phyloP scores from a whole-genome alignment of 1,140 invertebrate species.

The Marisa cornuarietis region DNA sequence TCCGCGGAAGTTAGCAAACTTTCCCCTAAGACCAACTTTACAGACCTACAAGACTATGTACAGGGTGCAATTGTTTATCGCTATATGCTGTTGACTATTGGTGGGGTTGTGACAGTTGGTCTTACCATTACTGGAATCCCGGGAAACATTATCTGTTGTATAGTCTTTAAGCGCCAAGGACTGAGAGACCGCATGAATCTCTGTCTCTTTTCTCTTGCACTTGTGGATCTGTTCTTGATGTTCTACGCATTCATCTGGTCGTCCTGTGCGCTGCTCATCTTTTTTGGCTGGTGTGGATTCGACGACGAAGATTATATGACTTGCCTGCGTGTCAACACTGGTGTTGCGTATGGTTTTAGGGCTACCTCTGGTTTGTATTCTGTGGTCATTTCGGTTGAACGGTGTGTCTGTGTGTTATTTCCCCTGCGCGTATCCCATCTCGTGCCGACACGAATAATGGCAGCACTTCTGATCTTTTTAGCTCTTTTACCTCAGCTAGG shows the following conservation, averaged over 20 bases:
- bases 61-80: no score
- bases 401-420: slow-evolving; percentile 2
- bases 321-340: neutral
- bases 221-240: neutral
- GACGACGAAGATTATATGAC: neutral
- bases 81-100: no score
- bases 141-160: neutral
- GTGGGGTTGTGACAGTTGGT: no score
- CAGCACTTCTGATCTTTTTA: neutral
- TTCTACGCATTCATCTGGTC: neutral
- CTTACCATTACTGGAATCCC: neutral
- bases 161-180: neutral
- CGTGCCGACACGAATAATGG: neutral
- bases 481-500: neutral
- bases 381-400: neutral
- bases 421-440: neutral
- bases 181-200: slow-evolving; percentile 9
- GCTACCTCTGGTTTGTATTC: neutral
- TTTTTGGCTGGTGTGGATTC: neutral
- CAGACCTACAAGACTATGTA: no score
- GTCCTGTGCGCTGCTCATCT: neutral
- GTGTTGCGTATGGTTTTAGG: neutral
- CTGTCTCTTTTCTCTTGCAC: neutral
- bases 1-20: no score
- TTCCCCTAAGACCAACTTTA: no score